Evolutionary conservation across 2,113 vertebrate species (phyloP), one percentile per base, ranked within the genome.

Genomic region (Platysteira castanea): DNA sequence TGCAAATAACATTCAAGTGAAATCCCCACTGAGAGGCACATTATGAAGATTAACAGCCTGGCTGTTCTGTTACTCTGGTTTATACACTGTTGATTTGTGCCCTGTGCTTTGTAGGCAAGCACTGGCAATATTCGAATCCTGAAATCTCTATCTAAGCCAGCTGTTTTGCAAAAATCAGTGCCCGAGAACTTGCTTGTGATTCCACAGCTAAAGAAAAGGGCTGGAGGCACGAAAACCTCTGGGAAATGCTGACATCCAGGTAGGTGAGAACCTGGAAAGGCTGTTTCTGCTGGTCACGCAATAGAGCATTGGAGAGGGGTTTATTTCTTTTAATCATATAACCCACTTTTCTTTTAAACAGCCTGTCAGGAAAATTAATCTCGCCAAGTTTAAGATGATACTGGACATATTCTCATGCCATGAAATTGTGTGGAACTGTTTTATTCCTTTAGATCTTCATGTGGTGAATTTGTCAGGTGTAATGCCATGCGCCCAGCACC

Each of bases 1-100:
- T 94, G 95, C 88, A 96, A 96, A 86, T 77, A 91, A 41, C 92
- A 81, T 76, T 77, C 78, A 74, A 89, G 78, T 79, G 84, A 94
- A 97, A 94, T 97, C 91, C 70, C 95, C 71, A 37, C 75, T 83
- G 87, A 96, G 90, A 93, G 63, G 67, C 75, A 59, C 87, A 80
- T 95, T 95, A 91, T 80, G 92, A 88, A 96, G 95, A 96, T 93
- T 83, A 96, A 93, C 89, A 91, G 63, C 87, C 74, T 82, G 81
- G 63, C 71, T 96, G 87, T 96, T 64, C 84, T 64, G 9, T 88
- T 70, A 9, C 70, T 67, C 46, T 2, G 2, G 11, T 83, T 93
- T 69, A 46, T 44, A 23, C 1, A 1, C 39, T 15, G 59, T 54
- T 89, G 84, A 35, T 91, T 65, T 65, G 39, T 44, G 39, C 75